These are phyloP conservation scores for Microvelia longipes DNA, from an alignment of 1,140 invertebrate genomes.

Conservation along the genomic window DNA sequence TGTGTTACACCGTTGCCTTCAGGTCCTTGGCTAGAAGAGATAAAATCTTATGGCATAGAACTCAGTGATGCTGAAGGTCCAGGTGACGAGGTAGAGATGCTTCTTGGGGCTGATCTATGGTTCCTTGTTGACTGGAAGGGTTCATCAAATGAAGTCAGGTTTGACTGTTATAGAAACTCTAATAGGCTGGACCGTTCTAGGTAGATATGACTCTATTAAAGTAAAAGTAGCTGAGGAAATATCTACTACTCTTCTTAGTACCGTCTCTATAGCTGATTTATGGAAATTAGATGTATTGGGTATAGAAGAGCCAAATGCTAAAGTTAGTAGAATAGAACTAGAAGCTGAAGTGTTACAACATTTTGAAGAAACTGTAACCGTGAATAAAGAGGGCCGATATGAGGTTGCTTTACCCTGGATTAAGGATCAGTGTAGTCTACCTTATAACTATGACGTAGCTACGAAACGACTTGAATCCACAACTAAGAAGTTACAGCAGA, in stretches of 20 bases:
- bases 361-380: constrained; percentile 1
- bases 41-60: background rate
- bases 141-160: background rate
- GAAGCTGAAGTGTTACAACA: background rate
- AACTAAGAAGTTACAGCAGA: constrained; percentile 1
- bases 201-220: background rate
- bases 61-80: background rate
- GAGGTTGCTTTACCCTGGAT: constrained; percentile 6
- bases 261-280: background rate
- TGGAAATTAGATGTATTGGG: constrained; percentile 5
- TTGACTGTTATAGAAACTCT: background rate
- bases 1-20: background rate
- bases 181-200: background rate
- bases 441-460: background rate
- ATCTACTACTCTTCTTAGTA: background rate
- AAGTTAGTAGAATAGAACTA: constrained; percentile 1
- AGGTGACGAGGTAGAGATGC: background rate
- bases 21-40: background rate
- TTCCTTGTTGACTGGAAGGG: background rate
- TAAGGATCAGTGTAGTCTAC: background rate
- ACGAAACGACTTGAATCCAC: constrained; percentile 1
- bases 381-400: constrained; percentile 5
- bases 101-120: background rate
- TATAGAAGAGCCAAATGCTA: constrained; percentile 1
- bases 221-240: background rate